Evolutionary conservation across 2,113 vertebrate species (phyloP).

Genomic region (Vimba vimba): DNA sequence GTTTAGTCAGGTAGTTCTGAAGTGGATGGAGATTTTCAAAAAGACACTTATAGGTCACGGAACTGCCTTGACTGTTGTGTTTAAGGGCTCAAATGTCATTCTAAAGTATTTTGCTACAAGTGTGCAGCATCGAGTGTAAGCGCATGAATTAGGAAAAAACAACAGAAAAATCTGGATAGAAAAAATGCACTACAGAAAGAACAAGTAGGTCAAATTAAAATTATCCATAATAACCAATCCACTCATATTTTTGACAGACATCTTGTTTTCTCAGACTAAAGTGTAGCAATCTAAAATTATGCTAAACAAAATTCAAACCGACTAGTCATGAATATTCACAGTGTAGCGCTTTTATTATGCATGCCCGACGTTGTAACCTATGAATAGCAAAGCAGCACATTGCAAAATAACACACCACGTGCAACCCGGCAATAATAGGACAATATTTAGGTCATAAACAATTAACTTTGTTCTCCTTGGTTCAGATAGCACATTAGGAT

Average conservation of each 20-base stretch:
- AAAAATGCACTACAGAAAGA: background rate
- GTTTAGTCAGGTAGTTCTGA: slow-evolving; percentile 13
- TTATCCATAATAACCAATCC: slow-evolving; percentile 20
- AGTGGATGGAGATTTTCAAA: background rate
- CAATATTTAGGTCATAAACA: slow-evolving; percentile 78
- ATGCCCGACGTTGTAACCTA: slow-evolving; percentile 20
- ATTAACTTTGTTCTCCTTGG: slow-evolving; percentile 75
- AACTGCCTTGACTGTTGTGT: background rate
- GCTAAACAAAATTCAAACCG: slow-evolving; percentile 30
- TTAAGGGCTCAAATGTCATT: background rate
- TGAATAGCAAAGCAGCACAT: slow-evolving; percentile 44
- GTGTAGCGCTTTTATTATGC: slow-evolving; percentile 14
- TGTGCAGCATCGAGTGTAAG: background rate
- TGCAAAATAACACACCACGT: slow-evolving; percentile 32
- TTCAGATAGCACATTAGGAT: slow-evolving; percentile 70
- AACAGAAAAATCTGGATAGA: background rate
- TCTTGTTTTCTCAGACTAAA: slow-evolving; percentile 14
- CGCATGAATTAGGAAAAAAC: background rate
- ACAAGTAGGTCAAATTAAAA: slow-evolving; percentile 25
- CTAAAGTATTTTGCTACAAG: background rate
- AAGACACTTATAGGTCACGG: background rate
- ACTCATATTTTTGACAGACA: slow-evolving; percentile 7
- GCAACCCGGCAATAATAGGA: slow-evolving; percentile 51
- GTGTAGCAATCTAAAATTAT: slow-evolving; percentile 21
- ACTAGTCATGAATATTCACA: slow-evolving; percentile 40